These are phyloP conservation scores for Eupithecia inturbata DNA, from an alignment of 2,888 invertebrate genomes.

Conservation along the genomic window DNA sequence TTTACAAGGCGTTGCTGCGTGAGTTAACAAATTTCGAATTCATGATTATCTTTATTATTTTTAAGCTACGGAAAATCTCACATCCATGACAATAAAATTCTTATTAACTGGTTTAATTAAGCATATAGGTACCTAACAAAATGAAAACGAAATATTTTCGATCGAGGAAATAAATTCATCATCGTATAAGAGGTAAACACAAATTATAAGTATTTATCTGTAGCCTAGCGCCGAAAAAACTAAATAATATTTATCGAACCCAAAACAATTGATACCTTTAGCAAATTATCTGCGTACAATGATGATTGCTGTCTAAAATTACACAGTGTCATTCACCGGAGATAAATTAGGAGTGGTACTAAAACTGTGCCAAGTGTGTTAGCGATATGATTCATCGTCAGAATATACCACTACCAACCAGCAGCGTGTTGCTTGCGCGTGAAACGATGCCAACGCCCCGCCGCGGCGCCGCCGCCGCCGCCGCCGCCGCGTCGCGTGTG, in stretches of 20 bases:
- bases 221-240: background rate
- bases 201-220: background rate
- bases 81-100: background rate
- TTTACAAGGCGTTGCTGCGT: background rate
- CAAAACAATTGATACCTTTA: background rate
- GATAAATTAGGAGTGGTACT: slow-evolving; percentile 41
- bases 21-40: background rate
- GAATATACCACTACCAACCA: background rate
- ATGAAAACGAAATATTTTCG: background rate
- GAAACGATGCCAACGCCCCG: no score
- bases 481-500: background rate
- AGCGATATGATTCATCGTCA: slow-evolving; percentile 42
- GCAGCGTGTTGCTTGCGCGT: background rate
- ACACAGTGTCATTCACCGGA: slow-evolving; percentile 47
- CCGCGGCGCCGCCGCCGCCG: no score
- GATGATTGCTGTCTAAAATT: slow-evolving; percentile 29
- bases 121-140: background rate
- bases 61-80: background rate
- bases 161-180: background rate
- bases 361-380: slow-evolving; percentile 49
- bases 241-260: background rate
- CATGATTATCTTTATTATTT: background rate
- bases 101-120: background rate
- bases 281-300: background rate
- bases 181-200: no score